These are phyloP conservation scores for Paracanthobrama guichenoti DNA, from an alignment of 2,113 vertebrate species.

Conservation along the genomic window DNA sequence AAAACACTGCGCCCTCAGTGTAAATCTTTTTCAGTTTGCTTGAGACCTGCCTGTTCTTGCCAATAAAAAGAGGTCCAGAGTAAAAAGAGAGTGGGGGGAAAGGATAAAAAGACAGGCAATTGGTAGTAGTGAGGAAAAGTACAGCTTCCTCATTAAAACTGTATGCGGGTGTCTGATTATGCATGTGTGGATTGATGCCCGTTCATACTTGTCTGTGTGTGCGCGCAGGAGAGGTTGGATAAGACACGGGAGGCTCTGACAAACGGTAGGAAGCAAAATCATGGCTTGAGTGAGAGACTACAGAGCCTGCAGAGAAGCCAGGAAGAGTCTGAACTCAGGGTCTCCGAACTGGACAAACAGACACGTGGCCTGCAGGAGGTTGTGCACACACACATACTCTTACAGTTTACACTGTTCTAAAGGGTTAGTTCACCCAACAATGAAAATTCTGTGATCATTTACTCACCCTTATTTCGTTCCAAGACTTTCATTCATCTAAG, in stretches of 20 bases:
- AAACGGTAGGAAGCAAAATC: constrained; percentile 74
- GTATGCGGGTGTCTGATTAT: constrained; percentile 13
- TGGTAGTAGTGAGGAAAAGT: constrained; percentile 5
- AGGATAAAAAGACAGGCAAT: constrained; percentile 16
- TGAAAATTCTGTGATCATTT: background rate
- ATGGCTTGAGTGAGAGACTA: constrained; percentile 64
- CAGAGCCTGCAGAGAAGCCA: constrained; percentile 68
- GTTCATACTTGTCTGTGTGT: constrained; percentile 21
- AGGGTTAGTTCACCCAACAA: background rate
- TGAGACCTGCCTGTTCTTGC: constrained; percentile 51
- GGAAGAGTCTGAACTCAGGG: constrained; percentile 62
- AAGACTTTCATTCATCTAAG: background rate
- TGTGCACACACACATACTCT: constrained; percentile 31
- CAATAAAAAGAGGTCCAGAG: constrained; percentile 48
- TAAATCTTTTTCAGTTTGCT: constrained; percentile 61
- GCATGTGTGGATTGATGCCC: constrained; percentile 13
- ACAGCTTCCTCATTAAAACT: constrained; percentile 28
- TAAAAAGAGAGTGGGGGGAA: constrained; percentile 1
- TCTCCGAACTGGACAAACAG: constrained; percentile 68
- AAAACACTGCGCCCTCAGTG: constrained; percentile 61
- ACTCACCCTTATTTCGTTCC: background rate
- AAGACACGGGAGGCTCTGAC: constrained; percentile 67
- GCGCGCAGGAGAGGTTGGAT: constrained; percentile 75
- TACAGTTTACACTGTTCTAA: constrained; percentile 19
- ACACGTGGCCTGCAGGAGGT: constrained; percentile 71